Percentiles rank a stretch among this genome's conserved stretches.
These are phyloP conservation scores for Scaptomyza flava DNA, from an alignment of 2,888 invertebrate genomes.

Conservation along the genomic window DNA sequence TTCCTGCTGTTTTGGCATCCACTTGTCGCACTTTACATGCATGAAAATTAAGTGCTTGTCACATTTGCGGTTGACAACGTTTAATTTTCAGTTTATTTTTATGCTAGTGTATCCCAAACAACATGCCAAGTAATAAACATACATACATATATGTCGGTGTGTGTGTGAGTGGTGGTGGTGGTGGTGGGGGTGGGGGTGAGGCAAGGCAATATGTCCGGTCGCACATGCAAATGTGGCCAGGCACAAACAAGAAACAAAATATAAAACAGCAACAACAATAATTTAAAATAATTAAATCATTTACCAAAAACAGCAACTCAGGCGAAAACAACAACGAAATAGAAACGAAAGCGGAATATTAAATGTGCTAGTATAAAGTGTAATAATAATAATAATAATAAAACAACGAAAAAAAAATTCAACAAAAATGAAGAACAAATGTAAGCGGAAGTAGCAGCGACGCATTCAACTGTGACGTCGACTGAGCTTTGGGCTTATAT, in stretches of 20 bases:
- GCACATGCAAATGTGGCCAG: conserved; percentile 53
- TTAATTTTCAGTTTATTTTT: conserved; percentile 73
- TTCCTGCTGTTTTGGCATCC: conserved; percentile 45
- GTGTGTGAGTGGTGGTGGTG: conserved; percentile 3
- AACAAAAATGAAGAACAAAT: conserved; percentile 40
- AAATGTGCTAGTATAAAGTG: conserved; percentile 48
- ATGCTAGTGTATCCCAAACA: conserved; percentile 51
- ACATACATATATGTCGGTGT: not conserved
- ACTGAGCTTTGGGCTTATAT: conserved; percentile 66
- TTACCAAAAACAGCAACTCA: conserved; percentile 54
- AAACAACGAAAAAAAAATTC: not conserved
- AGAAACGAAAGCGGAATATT: conserved; percentile 60
- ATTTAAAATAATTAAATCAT: conserved; percentile 75
- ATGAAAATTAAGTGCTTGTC: conserved; percentile 77
- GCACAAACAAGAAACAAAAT: conserved; percentile 29
- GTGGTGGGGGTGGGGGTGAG: not conserved
- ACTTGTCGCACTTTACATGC: conserved; percentile 69
- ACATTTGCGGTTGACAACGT: conserved; percentile 79
- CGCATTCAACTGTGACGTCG: conserved; percentile 74
- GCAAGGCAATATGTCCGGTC: conserved; percentile 26
- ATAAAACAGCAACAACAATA: conserved; percentile 15
- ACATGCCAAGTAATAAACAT: conserved; percentile 51
- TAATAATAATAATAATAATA: conserved; percentile 54
- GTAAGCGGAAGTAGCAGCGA: conserved; percentile 73
- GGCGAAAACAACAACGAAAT: conserved; percentile 38